phyloP scores from a whole-genome alignment of 2,113 vertebrate genomes.

The Ursus arctos region DNA sequence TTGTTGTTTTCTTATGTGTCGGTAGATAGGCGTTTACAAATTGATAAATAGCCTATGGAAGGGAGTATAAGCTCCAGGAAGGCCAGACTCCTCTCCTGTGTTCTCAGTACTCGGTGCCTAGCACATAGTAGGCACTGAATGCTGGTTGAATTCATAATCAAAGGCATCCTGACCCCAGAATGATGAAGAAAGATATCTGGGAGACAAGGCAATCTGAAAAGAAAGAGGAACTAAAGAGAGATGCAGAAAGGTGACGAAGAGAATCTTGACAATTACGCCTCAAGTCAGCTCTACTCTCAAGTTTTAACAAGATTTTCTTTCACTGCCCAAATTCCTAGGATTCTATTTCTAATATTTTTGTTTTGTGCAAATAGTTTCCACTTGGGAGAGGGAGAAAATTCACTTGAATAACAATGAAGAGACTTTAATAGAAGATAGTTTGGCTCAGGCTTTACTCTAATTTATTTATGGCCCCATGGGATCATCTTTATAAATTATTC shows the following conservation, averaged over 20 bases:
- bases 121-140: neutral
- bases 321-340: slow-evolving; percentile 74
- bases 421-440: slow-evolving; percentile 71
- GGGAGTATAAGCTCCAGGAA: neutral
- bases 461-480: slow-evolving; percentile 67
- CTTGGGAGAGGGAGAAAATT: slow-evolving; percentile 75
- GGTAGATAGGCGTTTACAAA: neutral
- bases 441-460: slow-evolving; percentile 46
- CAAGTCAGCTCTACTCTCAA: slow-evolving; percentile 61
- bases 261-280: slow-evolving; percentile 63
- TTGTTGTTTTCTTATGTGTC: neutral
- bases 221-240: neutral
- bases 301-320: slow-evolving; percentile 80
- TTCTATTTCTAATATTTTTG: slow-evolving; percentile 79
- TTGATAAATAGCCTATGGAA: neutral
- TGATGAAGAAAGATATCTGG: neutral
- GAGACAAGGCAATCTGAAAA: neutral
- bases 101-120: neutral
- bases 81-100: neutral
- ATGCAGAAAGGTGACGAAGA: slow-evolving; percentile 10
- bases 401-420: slow-evolving; percentile 80
- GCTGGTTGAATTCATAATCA: neutral
- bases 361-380: slow-evolving; percentile 78
- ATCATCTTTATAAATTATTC: slow-evolving; percentile 75
- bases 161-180: neutral